phyloP scores from a whole-genome alignment of 2,797 vertebrate species.

The Taeniopygia guttata region DNA sequence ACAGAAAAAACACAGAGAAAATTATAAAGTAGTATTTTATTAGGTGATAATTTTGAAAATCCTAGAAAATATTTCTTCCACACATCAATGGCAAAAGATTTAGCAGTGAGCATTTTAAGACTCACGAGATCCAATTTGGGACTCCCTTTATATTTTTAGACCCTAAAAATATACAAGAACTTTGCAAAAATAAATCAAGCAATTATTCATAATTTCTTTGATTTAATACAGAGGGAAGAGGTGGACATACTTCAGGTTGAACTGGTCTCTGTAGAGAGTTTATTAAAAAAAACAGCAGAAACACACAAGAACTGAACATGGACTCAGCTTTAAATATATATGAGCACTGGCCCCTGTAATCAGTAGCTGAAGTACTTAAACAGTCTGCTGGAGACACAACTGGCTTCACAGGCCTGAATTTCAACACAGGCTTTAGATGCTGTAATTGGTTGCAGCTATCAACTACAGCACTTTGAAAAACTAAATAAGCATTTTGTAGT shows the following conservation, averaged over 20 bases:
- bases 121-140: background rate
- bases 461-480: background rate
- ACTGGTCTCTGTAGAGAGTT: background rate
- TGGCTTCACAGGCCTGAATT: background rate
- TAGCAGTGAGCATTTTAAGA: conserved; percentile 5
- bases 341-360: background rate
- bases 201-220: background rate
- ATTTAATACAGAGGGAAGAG: background rate
- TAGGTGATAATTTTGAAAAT: conserved; percentile 21
- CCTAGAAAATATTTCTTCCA: background rate
- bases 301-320: background rate
- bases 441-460: background rate
- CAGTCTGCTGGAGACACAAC: background rate
- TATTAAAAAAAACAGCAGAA: background rate
- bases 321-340: background rate
- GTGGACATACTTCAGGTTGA: background rate
- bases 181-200: background rate
- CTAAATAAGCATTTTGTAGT: background rate
- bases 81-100: background rate
- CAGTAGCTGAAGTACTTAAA: background rate
- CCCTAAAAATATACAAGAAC: background rate
- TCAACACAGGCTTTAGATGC: background rate
- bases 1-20: conserved; percentile 28
- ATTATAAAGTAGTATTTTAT: conserved; percentile 19
- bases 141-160: background rate